Base-by-base conservation (phyloP, 53 echinoderm and acorn worm species). In the Holothuria scabra region DNA sequence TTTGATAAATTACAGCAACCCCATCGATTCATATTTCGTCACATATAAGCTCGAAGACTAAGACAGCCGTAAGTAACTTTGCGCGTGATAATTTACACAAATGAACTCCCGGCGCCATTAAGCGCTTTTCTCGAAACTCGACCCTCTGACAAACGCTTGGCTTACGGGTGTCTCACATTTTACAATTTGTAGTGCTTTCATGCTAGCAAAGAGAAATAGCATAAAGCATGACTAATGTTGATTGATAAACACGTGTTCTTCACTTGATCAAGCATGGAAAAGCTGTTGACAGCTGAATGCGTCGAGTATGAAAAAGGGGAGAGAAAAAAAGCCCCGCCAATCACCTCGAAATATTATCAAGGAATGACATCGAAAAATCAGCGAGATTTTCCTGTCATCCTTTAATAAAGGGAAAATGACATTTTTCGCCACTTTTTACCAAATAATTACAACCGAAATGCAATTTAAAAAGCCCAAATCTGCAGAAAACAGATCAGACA, bases 101-200 rank as follows among this genome's bases (percentile, higher is more conserved):
- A 72, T 72, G 72, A 72, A 72, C 72, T 72, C 72, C 72, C 72
- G 72, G 72, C 72, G 72, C 72, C 72, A 72, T 72, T 72, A 72
- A 72, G 72, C 72, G 72, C 46, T 72, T 72, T 48, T 72, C 46
- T 25, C 72, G 72, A 72, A 72, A 72, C 72, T 72, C 72, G 72
- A 72, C 44, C 72, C 72, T 72, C 72, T 24, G 72, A 72, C 46
- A 72, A 72, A 25, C 72, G 72, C 72, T 72, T 72, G 72, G 72
- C 72, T 72, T 72, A 72, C 72, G 72, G 72, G 46, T 72, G 44
- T 72, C 72, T 72, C 72, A 46, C n/a, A 72, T 72, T 72, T 72
- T 48, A 72, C 22, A 49, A 72, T 72, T 46, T 72, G 72, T 72
- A 72, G 72, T 41, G 72, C 72, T 72, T 72, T 34, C 72, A 44